Evolutionary conservation across 2,888 invertebrate genomes (phyloP).

Genomic region (Heteropelma amictum): DNA sequence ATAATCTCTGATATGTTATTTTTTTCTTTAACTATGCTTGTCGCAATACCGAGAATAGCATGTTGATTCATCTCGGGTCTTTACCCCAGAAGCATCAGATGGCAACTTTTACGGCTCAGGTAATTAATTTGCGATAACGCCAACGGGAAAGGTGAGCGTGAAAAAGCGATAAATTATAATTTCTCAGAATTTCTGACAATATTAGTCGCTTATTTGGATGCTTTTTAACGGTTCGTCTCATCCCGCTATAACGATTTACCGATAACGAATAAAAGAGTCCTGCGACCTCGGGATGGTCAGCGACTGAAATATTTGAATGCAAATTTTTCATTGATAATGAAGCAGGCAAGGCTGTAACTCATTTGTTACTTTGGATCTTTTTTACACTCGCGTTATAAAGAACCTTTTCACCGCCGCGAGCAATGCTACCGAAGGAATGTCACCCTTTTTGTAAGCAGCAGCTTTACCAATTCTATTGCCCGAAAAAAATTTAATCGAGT

Average conservation of each 20-base stretch:
- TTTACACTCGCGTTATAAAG: no score
- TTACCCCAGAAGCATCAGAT: slow-evolving; percentile 1
- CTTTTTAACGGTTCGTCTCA: background rate
- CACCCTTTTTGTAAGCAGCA: no score
- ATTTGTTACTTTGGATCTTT: no score
- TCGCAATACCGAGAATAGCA: slow-evolving; percentile 12
- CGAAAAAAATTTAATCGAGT: no score
- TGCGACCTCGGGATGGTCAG: no score
- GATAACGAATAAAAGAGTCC: slow-evolving; percentile 19
- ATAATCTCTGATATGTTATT: background rate
- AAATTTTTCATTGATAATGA: no score
- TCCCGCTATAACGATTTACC: background rate
- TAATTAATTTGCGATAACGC: slow-evolving; percentile 45
- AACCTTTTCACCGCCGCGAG: no score
- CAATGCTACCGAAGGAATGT: no score
- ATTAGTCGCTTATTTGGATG: slow-evolving; percentile 20
- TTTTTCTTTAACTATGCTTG: background rate
- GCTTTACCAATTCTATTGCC: no score
- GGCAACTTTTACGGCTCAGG: background rate
- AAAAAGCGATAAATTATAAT: slow-evolving; percentile 26
- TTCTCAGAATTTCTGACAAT: slow-evolving; percentile 30
- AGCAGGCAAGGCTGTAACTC: no score
- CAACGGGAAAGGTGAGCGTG: slow-evolving; percentile 15
- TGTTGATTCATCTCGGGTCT: slow-evolving; percentile 25
- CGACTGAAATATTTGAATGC: no score